Conservation (phyloP, 2,797 vertebrate genomes). For the Esox lucius region DNA sequence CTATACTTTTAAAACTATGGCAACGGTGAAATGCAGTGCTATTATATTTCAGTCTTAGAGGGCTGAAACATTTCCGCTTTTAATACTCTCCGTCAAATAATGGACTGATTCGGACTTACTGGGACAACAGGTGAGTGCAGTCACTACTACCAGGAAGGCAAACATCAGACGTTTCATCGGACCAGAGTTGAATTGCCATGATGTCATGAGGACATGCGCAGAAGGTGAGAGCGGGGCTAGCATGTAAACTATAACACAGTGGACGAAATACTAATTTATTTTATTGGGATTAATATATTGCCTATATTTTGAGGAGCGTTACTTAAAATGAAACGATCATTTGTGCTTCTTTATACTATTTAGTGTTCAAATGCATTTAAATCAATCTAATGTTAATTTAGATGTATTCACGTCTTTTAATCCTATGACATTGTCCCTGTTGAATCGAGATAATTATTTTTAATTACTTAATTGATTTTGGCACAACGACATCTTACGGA, state of each 20-base stretch:
- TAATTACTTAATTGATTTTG: not conserved
- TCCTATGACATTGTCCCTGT: not conserved
- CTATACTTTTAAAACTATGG: constrained; percentile 5
- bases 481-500: not conserved
- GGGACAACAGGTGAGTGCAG: too few species aligned
- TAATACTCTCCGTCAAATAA: too few species aligned
- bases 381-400: not conserved
- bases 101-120: too few species aligned
- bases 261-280: not conserved
- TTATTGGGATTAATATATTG: not conserved
- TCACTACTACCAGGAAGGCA: too few species aligned
- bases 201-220: not conserved
- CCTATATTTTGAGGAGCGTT: not conserved
- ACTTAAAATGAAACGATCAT: not conserved
- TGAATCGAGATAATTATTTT: not conserved
- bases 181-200: not conserved
- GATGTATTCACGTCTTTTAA: not conserved
- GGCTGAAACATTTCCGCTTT: not conserved
- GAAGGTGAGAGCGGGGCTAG: not conserved
- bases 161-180: too few species aligned
- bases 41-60: not conserved
- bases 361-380: not conserved
- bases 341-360: not conserved
- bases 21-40: not conserved
- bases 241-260: constrained; percentile 12